Base-by-base conservation (phyloP, 2,888 invertebrate genomes). In the Dryococelus australis region DNA sequence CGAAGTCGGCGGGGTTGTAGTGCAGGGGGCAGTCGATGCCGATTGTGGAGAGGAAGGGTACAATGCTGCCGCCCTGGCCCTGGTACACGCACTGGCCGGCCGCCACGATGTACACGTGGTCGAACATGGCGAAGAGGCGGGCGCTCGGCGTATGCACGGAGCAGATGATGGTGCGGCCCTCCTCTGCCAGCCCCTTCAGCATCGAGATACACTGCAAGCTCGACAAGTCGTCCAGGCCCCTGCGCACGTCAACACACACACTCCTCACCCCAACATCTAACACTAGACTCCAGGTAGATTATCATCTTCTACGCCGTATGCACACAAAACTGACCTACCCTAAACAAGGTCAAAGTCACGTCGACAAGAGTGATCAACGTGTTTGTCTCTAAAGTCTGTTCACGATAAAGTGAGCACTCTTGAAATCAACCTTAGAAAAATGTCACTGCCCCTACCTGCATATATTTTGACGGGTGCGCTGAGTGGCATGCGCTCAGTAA, bases 61-160 rank as follows among this genome's bases (percentile, higher is more conserved):
- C 96, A 1, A 99, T 95, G 27, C 96, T 95, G 0, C 93, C 92
- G 0, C 96, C 95, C 0, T 95, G 94, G 2, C 99, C 99, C 90
- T 98, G 96, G 92, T 98, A 99, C 10, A 97, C 96, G 91, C 98
- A 99, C 90, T 97, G 96, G 0, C 99, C 99, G 85, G 95, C 95
- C 0, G 98, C 96, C 84, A 99, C 94, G 87, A 99, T 95, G 91
- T 98, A 99, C 3, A 98, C 95, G 91, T 98, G 96, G 92, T 97
- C 98, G 92, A 99, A 98, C 93, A 97, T 96, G 24, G 97, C 95
- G 92, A 99, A 99, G 86, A 98, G 94, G 90, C 96, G 96, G 0
- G 99, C 98, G 89, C 98, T 98, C 0, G 99, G 99, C n/a, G 99
- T 98, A 92, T 99, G 99, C 86, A 99, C 95, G 0, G 98, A 98